Percentiles rank a stretch among this genome's conserved stretches.
phyloP scores from a whole-genome alignment of 2,888 invertebrate species.

The Psococerastis gibbosa region DNA sequence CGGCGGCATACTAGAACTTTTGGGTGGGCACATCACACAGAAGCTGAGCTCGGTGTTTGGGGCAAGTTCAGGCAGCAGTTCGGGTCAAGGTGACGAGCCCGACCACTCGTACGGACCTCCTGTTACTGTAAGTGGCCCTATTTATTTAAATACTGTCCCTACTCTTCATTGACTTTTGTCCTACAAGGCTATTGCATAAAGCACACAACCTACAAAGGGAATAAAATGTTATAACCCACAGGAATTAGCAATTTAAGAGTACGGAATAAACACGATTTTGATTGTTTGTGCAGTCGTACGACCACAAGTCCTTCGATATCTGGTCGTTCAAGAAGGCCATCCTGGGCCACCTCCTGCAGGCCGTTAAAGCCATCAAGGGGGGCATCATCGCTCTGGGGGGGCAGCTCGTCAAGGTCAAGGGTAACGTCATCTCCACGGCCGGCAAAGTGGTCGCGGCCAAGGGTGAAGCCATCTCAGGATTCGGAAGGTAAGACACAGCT shows the following conservation, averaged over 20 bases:
- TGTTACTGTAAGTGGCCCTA: slow-evolving; percentile 12
- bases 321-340: slow-evolving; percentile 69
- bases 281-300: slow-evolving; percentile 19
- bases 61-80: slow-evolving; percentile 2
- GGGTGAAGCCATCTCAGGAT: slow-evolving; percentile 59
- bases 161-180: background rate
- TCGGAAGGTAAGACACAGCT: slow-evolving; percentile 43
- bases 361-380: slow-evolving; percentile 72
- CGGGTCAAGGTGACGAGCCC: too few species aligned
- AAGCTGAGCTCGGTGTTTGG: background rate
- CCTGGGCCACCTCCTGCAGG: slow-evolving; percentile 63
- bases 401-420: slow-evolving; percentile 68
- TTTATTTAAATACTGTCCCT: background rate
- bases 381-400: slow-evolving; percentile 76
- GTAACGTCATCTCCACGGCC: slow-evolving; percentile 41
- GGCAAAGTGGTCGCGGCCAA: slow-evolving; percentile 41
- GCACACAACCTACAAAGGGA: too few species aligned
- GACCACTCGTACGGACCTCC: slow-evolving; percentile 14
- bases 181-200: background rate
- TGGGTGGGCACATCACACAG: background rate
- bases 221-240: too few species aligned
- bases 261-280: too few species aligned
- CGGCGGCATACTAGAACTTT: background rate
- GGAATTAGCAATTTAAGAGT: too few species aligned
- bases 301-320: slow-evolving; percentile 33